Percentiles rank a stretch among this genome's conserved stretches.
phyloP scores from a whole-genome alignment of 2,113 vertebrate species.

The Ctenomys sociabilis region DNA sequence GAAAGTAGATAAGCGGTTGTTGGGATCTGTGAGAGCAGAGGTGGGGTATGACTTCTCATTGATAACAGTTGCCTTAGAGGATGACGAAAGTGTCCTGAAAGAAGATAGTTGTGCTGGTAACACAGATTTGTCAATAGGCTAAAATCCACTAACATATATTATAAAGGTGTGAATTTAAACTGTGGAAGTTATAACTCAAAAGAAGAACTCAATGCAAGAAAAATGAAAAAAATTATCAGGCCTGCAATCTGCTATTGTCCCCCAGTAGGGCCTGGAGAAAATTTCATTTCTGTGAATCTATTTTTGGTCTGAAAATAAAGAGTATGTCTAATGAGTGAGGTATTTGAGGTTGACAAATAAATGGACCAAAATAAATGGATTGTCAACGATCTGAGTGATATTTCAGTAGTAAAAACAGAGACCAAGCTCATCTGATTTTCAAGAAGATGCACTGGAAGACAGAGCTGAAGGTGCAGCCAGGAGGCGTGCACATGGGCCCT shows the following conservation, averaged over 20 bases:
- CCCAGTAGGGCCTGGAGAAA: neutral
- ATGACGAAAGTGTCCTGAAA: neutral
- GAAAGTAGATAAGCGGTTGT: neutral
- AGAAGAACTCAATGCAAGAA: neutral
- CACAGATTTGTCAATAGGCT: neutral
- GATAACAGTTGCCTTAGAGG: neutral
- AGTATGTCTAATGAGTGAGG: neutral
- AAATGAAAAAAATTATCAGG: neutral
- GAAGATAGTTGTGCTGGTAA: neutral
- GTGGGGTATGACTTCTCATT: neutral
- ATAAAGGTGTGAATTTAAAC: neutral
- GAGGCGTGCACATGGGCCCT: neutral
- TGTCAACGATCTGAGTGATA: neutral
- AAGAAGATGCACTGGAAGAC: neutral
- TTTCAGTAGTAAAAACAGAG: neutral
- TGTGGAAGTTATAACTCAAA: neutral
- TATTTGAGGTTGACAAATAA: neutral
- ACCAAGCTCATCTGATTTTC: neutral
- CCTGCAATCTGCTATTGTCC: neutral
- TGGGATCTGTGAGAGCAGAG: neutral
- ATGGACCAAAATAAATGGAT: neutral
- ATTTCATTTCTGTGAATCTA: neutral
- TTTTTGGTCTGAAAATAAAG: neutral
- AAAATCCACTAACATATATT: neutral
- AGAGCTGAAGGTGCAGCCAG: accelerated